Evolutionary conservation across 2,113 vertebrate genomes (phyloP).

Genomic region (Melanostigma gelatinosum): DNA sequence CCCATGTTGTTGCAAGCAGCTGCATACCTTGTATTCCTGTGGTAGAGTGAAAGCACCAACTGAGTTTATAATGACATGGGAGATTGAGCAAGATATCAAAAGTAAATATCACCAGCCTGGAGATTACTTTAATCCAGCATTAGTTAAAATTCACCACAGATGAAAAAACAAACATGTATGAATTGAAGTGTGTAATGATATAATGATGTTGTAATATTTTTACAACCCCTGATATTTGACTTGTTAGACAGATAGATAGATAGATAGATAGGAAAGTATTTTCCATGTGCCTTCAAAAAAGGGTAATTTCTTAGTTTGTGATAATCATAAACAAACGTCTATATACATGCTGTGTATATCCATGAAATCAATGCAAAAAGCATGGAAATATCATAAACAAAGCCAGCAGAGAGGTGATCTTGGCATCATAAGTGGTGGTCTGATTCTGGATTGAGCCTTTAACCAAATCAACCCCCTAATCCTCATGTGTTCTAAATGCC

Average conservation of each 20-base stretch:
- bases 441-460: slow-evolving; percentile 78
- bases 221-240: background rate
- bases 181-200: slow-evolving; percentile 12
- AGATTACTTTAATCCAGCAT: slow-evolving; percentile 68
- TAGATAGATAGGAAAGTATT: background rate
- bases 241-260: background rate
- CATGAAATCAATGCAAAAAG: slow-evolving; percentile 11
- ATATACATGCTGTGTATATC: background rate
- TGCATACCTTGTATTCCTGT: slow-evolving; percentile 49
- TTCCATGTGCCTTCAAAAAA: background rate
- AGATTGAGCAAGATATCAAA: slow-evolving; percentile 46
- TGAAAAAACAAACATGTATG: slow-evolving; percentile 7
- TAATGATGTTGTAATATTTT: slow-evolving; percentile 4
- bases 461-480: slow-evolving; percentile 82
- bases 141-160: slow-evolving; percentile 47
- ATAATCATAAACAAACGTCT: background rate
- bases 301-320: background rate
- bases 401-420: slow-evolving; percentile 53
- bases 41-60: slow-evolving; percentile 38
- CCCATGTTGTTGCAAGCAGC: slow-evolving; percentile 27
- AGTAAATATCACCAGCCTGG: slow-evolving; percentile 46
- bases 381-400: slow-evolving; percentile 31
- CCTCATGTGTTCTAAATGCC: slow-evolving; percentile 80
- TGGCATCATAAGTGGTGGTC: slow-evolving; percentile 73
- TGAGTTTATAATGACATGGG: slow-evolving; percentile 40